Evolutionary conservation across 1,140 invertebrate species (phyloP), one percentile per base, ranked within the genome.

Genomic region (Heliconius hewitsoni): DNA sequence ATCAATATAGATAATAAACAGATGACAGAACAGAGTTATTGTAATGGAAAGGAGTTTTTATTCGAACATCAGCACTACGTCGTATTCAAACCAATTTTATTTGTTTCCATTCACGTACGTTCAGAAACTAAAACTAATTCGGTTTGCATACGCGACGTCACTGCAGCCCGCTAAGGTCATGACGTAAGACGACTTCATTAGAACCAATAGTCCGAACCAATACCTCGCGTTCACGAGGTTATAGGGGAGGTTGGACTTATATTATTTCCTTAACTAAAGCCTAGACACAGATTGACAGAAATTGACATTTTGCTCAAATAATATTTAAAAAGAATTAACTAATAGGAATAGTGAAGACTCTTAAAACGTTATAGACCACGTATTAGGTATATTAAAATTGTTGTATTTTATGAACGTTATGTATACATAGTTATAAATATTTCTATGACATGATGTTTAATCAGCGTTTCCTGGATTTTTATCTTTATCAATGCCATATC

Each of bases 121-220:
- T 66, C 23, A 16, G 60, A 27, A 72, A 39, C 34, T n/a, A 39
- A 71, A 37, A 57, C 46, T 74, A 74, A 77, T 77, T 81, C 73
- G 74, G 55, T 80, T 80, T 88, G 86, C 85, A 85, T 84, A 85
- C 81, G 73, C 84, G 83, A 91, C 92, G 91, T 93, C 91, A 92
- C 86, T 83, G 80, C 82, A 83, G 83, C 85, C 81, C 84, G 88
- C 85, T 91, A 92, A 93, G 92, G 92, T 90, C 91, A 86, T 91
- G 92, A 92, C 91, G 92, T 94, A 89, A 90, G 84, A 84, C 84
- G 87, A 85, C 86, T 88, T 86, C 87, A 85, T 88, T 88, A 84
- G 83, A 86, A 88, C 82, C 84, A 87, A 92, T 91, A 85, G 85
- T 84, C 89, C 89, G 87, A 46, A 46, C 42, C 42, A 13, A 87